Evolutionary conservation across 2,797 vertebrate genomes (phyloP), one percentile per base, ranked within the genome.

Genomic region (Alca torda): DNA sequence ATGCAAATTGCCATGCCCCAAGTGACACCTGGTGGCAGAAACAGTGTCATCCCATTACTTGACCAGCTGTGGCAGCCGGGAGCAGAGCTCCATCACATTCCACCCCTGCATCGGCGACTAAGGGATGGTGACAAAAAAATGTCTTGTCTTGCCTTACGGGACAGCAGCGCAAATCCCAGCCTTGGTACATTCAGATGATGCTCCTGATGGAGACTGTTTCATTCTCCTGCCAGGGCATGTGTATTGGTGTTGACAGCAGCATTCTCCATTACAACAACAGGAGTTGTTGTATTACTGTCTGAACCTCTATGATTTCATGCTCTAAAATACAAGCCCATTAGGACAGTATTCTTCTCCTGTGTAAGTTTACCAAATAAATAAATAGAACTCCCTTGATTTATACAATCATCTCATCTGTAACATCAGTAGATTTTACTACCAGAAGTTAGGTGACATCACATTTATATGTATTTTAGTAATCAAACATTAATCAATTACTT

Each of bases 11-110:
- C 85, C 39, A 9, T 16, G 54, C 31, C 82, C 85, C 87, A 79
- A 5, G 90, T 92, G 96, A 95, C 88, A 90, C 53, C 96, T 96
- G 80, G 83, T 89, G 93, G 96, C 91, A 89, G 57, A 56, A 46
- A 26, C 63, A 76, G 83, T 1, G 1, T 35, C 60, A 59, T 23
- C 50, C 39, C 59, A 5, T 23, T 33, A 23, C 43, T 46, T 8
- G 30, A 39, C 25, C 60, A 75, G 72, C 60, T 26, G 33, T 9
- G 23, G 33, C 33, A 37, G 51, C n/a, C 4, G 1, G 57, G 53
- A 63, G 30, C 10, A 78, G 88, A 61, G 50, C 35, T 74, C 31
- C 1, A 0, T 35, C 43, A 25, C 39, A 28, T 37, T 45, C 60
- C 64, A 68, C 10, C 5, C 10, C 70, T 60, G 39, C 60, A 61